phyloP scores from a whole-genome alignment of 2,113 vertebrate species.

The Notechis scutatus region DNA sequence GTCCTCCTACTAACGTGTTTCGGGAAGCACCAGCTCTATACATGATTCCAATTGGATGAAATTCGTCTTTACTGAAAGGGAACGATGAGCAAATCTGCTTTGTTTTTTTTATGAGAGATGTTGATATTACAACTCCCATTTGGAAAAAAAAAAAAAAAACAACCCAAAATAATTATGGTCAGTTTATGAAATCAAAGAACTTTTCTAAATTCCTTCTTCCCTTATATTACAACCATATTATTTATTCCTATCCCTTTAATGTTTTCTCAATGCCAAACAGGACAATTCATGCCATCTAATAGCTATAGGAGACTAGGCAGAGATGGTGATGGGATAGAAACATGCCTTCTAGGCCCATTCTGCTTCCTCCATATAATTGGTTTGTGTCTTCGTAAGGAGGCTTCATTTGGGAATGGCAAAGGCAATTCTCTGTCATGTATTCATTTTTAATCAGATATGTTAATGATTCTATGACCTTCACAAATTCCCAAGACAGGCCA shows the following conservation, averaged over 20 bases:
- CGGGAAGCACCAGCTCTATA: not conserved
- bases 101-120: not conserved
- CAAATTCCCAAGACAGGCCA: not conserved
- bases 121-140: not conserved
- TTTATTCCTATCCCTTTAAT: slow-evolving; percentile 38
- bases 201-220: slow-evolving; percentile 10
- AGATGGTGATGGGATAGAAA: not conserved
- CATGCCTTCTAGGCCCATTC: not conserved
- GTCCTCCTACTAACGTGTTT: not conserved
- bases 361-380: not conserved
- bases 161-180: not conserved
- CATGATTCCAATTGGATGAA: slow-evolving; percentile 25
- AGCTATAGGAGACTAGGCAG: not conserved
- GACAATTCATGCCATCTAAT: not conserved
- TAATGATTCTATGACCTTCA: not conserved
- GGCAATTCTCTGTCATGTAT: not conserved
- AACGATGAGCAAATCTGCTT: slow-evolving; percentile 2
- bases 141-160: not conserved
- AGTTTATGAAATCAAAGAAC: not conserved
- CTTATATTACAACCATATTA: slow-evolving; percentile 9
- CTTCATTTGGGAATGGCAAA: not conserved
- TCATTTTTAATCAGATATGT: not conserved
- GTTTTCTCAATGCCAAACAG: slow-evolving; percentile 17
- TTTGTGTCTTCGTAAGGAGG: not conserved
- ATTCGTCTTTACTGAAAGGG: slow-evolving; percentile 31